Evolutionary conservation across 2,888 invertebrate genomes (phyloP), one percentile per base, ranked within the genome.

Genomic region (Boloria selene): DNA sequence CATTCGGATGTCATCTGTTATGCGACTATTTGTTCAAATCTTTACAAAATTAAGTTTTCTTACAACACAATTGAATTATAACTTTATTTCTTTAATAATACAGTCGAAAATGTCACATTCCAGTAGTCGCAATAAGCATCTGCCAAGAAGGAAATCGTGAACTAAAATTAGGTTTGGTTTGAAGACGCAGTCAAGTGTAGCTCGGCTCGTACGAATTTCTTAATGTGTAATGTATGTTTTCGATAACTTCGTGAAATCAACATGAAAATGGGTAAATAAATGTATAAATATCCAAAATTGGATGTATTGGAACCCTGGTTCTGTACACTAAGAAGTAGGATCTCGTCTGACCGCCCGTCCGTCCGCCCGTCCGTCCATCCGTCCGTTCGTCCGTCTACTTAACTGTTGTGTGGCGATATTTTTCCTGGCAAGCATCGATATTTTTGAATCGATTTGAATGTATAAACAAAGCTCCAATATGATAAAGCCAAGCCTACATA

Each of bases 161-260:
- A 70, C 70, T 71, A 70, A 72, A 75, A 75, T 75, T 75, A 73
- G 72, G 72, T 76, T 75, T 73, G 72, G 72, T 73, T 72, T 70
- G 72, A 69, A 68, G 70, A 73, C 69, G 73, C 71, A 72, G 61
- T 65, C 69, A 54, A 69, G 52, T 69, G 61, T 61, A 70, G 67
- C 61, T 49, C 52, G 22, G 56, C 13, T 56, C 45, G 45, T 53
- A 44, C 16, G 52, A 53, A 61, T 26, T 44, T 49, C 59, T 59
- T 47, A 42, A 52, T 61, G 44, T 52, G 53, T 17, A 62, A 17
- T 26, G 45, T 54, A 22, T 53, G 22, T 45, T 53, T 61, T 61
- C 44, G 45, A 45, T 53, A 42, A 53, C 13, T 56, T 26, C 13
- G 22, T 56, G 44, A 10, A n/a, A 44, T 44, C 22, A 50, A 22